These are phyloP conservation scores for Oxystoma pomonae DNA, from an alignment of 2,888 invertebrate species.

Conservation along the genomic window DNA sequence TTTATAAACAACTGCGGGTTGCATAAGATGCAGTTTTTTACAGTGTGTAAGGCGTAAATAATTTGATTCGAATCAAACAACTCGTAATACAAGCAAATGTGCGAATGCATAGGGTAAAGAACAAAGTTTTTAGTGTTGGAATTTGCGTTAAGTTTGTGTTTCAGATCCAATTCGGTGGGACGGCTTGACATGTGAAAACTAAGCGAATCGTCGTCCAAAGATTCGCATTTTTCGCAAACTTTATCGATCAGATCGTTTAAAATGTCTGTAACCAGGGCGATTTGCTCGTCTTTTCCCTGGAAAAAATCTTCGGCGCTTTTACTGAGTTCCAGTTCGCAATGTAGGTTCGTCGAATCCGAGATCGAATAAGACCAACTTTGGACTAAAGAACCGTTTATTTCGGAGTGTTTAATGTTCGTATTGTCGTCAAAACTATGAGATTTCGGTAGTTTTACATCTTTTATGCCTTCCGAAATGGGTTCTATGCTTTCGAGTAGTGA, in stretches of 20 bases:
- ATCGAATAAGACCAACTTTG: conserved; percentile 55
- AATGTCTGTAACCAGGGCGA: conserved; percentile 53
- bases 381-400: conserved; percentile 49
- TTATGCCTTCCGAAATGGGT: conserved; percentile 44
- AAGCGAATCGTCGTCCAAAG: conserved; percentile 7
- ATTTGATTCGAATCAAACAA: conserved; percentile 72
- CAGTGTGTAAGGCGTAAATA: conserved; percentile 68
- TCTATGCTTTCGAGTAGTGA: conserved; percentile 42
- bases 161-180: conserved; percentile 37
- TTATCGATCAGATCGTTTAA: conserved; percentile 56
- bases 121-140: conserved; percentile 40
- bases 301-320: conserved; percentile 67
- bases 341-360: conserved; percentile 47
- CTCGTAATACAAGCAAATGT: conserved; percentile 76
- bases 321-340: conserved; percentile 52
- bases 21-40: conserved; percentile 67
- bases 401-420: conserved; percentile 39
- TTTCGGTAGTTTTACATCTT: conserved; percentile 37
- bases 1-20: conserved; percentile 72
- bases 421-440: conserved; percentile 48
- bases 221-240: conserved; percentile 42
- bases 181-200: conserved; percentile 16
- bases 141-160: conserved; percentile 30
- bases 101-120: conserved; percentile 76
- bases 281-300: conserved; percentile 47